These are phyloP conservation scores for Vulpes lagopus DNA, from an alignment of 2,113 vertebrate genomes.

Conservation along the genomic window DNA sequence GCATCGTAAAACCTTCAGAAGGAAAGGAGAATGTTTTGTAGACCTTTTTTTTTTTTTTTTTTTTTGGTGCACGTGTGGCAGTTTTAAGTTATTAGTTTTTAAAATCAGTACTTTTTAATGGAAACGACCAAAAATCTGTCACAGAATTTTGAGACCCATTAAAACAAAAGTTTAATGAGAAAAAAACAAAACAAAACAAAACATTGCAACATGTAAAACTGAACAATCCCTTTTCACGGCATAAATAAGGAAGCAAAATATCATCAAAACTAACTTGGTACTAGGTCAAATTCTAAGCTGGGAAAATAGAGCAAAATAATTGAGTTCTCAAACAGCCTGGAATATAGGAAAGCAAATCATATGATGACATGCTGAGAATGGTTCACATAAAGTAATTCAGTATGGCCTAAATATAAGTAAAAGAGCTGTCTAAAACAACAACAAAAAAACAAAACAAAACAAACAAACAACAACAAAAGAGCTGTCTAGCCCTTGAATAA, in stretches of 20 bases:
- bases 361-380: background rate
- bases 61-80: too few relatives aligned
- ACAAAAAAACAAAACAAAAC: too few relatives aligned
- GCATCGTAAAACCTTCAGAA: too few relatives aligned
- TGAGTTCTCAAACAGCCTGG: background rate
- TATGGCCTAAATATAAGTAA: background rate
- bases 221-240: background rate
- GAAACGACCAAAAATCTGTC: too few relatives aligned
- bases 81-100: too few relatives aligned
- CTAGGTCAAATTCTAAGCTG: background rate
- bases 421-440: too few relatives aligned
- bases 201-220: background rate
- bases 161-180: too few relatives aligned
- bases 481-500: background rate
- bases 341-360: background rate
- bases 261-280: background rate
- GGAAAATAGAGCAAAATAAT: conserved; percentile 10
- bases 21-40: too few relatives aligned
- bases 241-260: conserved; percentile 17
- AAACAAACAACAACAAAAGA: background rate
- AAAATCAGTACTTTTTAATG: too few relatives aligned
- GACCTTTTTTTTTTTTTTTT: too few relatives aligned
- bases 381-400: background rate
- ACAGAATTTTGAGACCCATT: too few relatives aligned
- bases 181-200: background rate